A percentile compares a stretch with the other conserved stretches of the same genome.
phyloP scores from a whole-genome alignment of 2,888 invertebrate genomes.

The Hymenopus coronatus region DNA sequence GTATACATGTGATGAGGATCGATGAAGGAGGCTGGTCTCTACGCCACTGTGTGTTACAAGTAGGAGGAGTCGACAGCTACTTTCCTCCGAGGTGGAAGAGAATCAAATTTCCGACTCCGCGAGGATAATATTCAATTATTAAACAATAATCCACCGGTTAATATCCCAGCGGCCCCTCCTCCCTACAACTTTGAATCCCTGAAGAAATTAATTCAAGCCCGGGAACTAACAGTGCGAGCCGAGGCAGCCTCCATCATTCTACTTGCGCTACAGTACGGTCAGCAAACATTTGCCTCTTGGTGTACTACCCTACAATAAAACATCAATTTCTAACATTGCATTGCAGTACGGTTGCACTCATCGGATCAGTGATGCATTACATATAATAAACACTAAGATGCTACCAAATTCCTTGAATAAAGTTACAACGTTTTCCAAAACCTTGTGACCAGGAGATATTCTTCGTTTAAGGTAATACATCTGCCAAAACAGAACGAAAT shows the following conservation, averaged over 20 bases:
- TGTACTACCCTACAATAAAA: neutral
- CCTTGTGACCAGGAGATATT: too few relatives aligned
- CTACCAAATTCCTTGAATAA: too few relatives aligned
- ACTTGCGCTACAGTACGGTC: neutral
- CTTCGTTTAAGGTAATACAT: too few relatives aligned
- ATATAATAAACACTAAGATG: too few relatives aligned
- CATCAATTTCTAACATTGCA: too few relatives aligned
- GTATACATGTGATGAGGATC: neutral
- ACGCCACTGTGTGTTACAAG: conserved; percentile 17
- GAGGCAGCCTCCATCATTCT: neutral
- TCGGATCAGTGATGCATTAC: too few relatives aligned
- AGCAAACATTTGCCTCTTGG: neutral
- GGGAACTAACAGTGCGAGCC: neutral
- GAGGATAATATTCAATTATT: conserved; percentile 35
- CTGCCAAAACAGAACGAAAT: too few relatives aligned
- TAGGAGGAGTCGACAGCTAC: neutral
- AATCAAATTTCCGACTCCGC: conserved; percentile 18
- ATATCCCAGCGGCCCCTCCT: conserved; percentile 29
- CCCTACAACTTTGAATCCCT: conserved; percentile 24
- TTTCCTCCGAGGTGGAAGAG: neutral
- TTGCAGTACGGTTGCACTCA: too few relatives aligned
- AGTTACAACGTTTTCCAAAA: too few relatives aligned
- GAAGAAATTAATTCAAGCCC: conserved; percentile 32
- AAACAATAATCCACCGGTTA: conserved; percentile 35
- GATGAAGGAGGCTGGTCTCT: neutral